phyloP scores from a whole-genome alignment of 2,888 invertebrate species.

The Penaeus monodon region DNA sequence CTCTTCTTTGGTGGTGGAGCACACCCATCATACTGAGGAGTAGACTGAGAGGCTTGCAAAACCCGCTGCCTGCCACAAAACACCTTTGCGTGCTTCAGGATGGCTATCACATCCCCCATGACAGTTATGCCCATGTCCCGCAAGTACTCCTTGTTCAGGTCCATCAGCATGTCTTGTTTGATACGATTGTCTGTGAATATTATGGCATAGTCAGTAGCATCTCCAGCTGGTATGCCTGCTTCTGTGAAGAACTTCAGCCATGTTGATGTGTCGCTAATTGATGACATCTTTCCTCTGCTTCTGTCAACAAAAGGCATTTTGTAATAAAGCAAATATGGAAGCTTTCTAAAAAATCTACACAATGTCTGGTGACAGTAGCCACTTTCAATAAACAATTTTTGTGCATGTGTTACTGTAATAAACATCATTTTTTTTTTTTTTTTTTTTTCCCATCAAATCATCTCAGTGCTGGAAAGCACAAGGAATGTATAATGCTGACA shows the following conservation, averaged over 20 bases:
- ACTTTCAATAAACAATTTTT: no score
- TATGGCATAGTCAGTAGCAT: slow-evolving; percentile 84
- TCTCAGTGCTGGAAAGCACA: no score
- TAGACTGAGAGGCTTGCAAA: slow-evolving; percentile 29
- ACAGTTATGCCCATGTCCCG: slow-evolving; percentile 87
- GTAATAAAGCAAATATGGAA: no score
- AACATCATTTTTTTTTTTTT: no score
- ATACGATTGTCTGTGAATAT: slow-evolving; percentile 88
- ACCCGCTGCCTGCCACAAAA: slow-evolving; percentile 59
- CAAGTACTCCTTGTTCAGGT: slow-evolving; percentile 87
- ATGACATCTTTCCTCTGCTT: slow-evolving; percentile 52
- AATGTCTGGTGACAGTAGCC: no score
- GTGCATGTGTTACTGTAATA: no score
- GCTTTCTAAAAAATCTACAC: no score
- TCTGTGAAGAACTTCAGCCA: slow-evolving; percentile 91
- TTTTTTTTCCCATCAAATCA: no score
- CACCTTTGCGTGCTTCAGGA: slow-evolving; percentile 75
- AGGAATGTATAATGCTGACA: no score
- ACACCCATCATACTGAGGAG: slow-evolving; percentile 4
- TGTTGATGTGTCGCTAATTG: slow-evolving; percentile 65
- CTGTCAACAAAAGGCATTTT: no score
- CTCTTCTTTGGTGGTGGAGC: slow-evolving; percentile 50
- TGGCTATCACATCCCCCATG: slow-evolving; percentile 78
- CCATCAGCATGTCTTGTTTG: slow-evolving; percentile 84
- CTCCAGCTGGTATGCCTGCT: slow-evolving; percentile 81